These are phyloP conservation scores for Caenorhabditis auriculariae DNA, from an alignment of 2,888 invertebrate species.

Conservation along the genomic window DNA sequence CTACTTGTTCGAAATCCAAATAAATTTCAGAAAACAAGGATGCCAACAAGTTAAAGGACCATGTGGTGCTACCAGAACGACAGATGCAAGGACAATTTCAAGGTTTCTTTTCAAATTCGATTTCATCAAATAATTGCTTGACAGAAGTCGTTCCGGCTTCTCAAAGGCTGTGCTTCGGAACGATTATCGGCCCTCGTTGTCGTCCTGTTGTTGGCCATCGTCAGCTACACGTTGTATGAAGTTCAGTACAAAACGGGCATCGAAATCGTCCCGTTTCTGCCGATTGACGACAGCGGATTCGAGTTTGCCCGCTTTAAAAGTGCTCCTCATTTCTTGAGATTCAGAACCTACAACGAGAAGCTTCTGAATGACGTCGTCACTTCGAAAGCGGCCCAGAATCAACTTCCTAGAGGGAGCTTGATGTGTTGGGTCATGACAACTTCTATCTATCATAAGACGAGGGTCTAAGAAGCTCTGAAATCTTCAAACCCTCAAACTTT, in stretches of 20 bases:
- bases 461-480: too few species aligned
- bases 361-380: conserved; percentile 22
- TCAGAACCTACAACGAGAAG: conserved; percentile 30
- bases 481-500: too few species aligned
- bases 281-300: conserved; percentile 43
- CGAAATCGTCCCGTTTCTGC: conserved; percentile 37
- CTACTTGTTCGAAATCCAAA: too few species aligned
- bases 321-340: not conserved
- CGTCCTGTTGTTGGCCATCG: conserved; percentile 9
- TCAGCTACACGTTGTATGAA: conserved; percentile 22
- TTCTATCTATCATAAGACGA: conserved; percentile 34
- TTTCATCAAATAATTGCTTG: too few species aligned
- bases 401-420: conserved; percentile 30
- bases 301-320: conserved; percentile 17
- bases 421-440: conserved; percentile 49
- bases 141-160: too few species aligned
- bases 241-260: conserved; percentile 45
- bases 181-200: conserved; percentile 14
- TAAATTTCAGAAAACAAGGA: too few species aligned
- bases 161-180: too few species aligned
- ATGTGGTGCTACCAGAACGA: too few species aligned
- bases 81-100: too few species aligned
- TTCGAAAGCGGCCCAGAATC: conserved; percentile 28
- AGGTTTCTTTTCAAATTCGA: too few species aligned
- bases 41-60: too few species aligned